Conservation (phyloP, 2,888 invertebrate genomes). For the Schizotus pectinicornis region DNA sequence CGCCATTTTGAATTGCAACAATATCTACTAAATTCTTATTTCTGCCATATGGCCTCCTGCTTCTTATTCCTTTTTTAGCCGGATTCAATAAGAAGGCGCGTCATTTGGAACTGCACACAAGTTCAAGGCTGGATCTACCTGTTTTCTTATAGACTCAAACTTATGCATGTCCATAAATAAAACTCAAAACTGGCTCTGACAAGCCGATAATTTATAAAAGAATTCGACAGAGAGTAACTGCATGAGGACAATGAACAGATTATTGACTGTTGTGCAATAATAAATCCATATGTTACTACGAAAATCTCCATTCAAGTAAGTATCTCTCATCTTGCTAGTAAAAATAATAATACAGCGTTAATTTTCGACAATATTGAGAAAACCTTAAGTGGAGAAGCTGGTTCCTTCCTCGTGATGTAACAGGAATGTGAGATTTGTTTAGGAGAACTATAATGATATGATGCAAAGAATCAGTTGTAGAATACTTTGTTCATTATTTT, state of each 20-base stretch:
- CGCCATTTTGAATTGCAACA: no score
- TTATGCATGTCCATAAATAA: constrained; percentile 31
- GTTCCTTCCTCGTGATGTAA: no score
- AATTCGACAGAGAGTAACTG: constrained; percentile 26
- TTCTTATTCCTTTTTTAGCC: not conserved
- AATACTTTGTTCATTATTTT: no score
- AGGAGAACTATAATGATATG: no score
- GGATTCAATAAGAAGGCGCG: not conserved
- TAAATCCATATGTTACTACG: not conserved
- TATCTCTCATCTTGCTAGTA: no score
- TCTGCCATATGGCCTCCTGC: constrained; percentile 8
- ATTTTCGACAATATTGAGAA: no score
- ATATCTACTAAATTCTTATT: not conserved
- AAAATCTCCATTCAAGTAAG: not conserved
- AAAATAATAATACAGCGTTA: no score
- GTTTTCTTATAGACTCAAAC: constrained; percentile 21
- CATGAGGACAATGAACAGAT: not conserved
- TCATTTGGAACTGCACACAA: constrained; percentile 20
- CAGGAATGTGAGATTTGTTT: no score
- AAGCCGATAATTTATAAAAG: constrained; percentile 29
- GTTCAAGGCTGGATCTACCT: constrained; percentile 30
- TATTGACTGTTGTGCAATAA: constrained; percentile 7
- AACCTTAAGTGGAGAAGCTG: no score
- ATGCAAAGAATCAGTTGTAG: no score
- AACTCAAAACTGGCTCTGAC: constrained; percentile 30